A percentile compares a stretch with the other conserved stretches of the same genome.
These are phyloP conservation scores for Siniperca chuatsi DNA, from an alignment of 2,113 vertebrate species.

Conservation along the genomic window DNA sequence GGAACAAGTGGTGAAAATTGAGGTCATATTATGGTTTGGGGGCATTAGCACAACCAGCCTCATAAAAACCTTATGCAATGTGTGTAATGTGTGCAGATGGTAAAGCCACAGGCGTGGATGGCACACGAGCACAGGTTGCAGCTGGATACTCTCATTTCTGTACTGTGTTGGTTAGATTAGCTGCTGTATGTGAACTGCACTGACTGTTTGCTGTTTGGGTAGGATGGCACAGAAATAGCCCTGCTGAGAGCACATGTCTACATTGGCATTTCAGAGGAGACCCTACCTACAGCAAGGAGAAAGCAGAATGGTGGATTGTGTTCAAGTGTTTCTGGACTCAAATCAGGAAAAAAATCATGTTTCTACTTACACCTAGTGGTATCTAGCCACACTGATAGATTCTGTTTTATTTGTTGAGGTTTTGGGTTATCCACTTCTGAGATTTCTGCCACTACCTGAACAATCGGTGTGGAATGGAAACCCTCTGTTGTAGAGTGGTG, in stretches of 20 bases:
- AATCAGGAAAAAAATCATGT: not conserved
- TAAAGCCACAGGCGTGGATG: slow-evolving; percentile 35
- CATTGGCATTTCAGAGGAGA: slow-evolving; percentile 13
- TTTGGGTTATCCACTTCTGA: not conserved
- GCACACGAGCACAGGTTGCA: slow-evolving; percentile 33
- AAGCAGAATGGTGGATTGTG: not conserved
- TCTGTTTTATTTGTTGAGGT: not conserved
- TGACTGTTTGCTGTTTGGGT: slow-evolving; percentile 7
- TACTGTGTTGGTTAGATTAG: not conserved
- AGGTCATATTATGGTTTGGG: slow-evolving; percentile 49
- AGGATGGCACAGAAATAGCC: slow-evolving; percentile 35
- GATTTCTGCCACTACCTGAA: not conserved
- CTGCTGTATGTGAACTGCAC: slow-evolving; percentile 5
- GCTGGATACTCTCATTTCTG: slow-evolving; percentile 37
- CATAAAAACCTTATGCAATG: slow-evolving; percentile 26
- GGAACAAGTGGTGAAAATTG: slow-evolving; percentile 37
- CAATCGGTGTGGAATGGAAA: not conserved
- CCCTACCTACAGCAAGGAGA: not conserved
- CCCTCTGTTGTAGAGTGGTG: not conserved
- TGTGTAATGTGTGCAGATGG: slow-evolving; percentile 57
- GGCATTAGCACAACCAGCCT: slow-evolving; percentile 11
- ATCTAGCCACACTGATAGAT: not conserved
- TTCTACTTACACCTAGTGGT: not conserved
- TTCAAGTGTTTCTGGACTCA: not conserved
- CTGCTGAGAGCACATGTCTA: slow-evolving; percentile 9